Base-by-base conservation (phyloP, 2,888 invertebrate genomes). In the Pachydiplax longipennis region DNA sequence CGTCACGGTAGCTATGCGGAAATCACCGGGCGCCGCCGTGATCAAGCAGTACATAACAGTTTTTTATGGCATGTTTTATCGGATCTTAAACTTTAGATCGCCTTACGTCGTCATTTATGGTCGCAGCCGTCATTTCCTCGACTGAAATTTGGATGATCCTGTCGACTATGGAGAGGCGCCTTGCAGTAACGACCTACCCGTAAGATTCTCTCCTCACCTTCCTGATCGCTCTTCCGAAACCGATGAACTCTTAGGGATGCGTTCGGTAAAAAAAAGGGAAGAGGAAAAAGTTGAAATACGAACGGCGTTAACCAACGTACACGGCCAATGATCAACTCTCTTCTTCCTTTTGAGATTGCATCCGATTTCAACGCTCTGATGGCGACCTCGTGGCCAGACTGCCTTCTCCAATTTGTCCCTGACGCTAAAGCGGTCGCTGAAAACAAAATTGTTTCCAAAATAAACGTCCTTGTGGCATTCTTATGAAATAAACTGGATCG, bases 151-250 rank as follows among this genome's bases (percentile, higher is more conserved):
- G 25, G 73, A 8, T 22, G 73, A 73, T 73, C 25, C 73, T 25
- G 65, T 65, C 65, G 65, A 6, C 61, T 18, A 61, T n/a, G 22
- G 65, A 65, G n/a, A n/a, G 73, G 31, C 73, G 31, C 73, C 73
- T 73, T 31, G 13, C 22, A 12, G 25, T 31, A 25, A 12, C 73
- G 73, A 12, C 73, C 25, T 25, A n/a, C 18, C 73, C 31, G 25
- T 73, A 10, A 25, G 18, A 25, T 31, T 73, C 73, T 61, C 83
- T 37, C 37, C 22, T 18, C 37, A 22, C 15, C 81, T 58, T 22
- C 83, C 58, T 83, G 58, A 15, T 35, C 35, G n/a, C 83, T 83
- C 83, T 58, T 58, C 83, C 83, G 83, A 83, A 83, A 83, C 83
- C 83, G 83, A 53, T 83, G 83, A 83, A 83, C 83, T 83, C 53